phyloP scores from a whole-genome alignment of 2,888 invertebrate genomes.

The Agrochola lychnidis region DNA sequence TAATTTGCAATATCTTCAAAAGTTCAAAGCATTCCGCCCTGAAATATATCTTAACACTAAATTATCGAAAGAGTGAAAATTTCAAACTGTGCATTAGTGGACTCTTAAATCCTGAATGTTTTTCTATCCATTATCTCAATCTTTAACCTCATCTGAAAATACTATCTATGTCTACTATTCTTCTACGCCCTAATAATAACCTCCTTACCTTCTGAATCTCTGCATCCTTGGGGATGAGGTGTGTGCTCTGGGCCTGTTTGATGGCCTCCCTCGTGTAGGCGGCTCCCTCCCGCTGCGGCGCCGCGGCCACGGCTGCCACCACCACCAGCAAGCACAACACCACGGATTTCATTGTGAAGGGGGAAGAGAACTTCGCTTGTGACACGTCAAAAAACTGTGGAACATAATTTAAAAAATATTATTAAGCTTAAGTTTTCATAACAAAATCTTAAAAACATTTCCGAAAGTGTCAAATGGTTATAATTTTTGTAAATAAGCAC shows the following conservation, averaged over 20 bases:
- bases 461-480: background rate
- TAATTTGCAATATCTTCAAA: background rate
- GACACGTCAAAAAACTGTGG: constrained; percentile 50
- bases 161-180: background rate
- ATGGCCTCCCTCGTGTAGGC: constrained; percentile 96
- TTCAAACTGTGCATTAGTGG: background rate
- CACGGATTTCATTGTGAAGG: constrained; percentile 80
- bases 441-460: background rate
- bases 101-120: too few relatives aligned
- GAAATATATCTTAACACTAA: background rate
- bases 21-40: background rate
- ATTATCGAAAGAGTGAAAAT: background rate
- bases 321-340: constrained; percentile 85
- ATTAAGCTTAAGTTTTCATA: background rate
- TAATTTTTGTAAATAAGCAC: background rate
- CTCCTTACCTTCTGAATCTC: constrained; percentile 94
- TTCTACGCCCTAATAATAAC: background rate
- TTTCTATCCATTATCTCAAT: background rate
- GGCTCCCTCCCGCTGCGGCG: constrained; percentile 95
- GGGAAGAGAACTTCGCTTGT: constrained; percentile 58
- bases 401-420: background rate
- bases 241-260: constrained; percentile 96
- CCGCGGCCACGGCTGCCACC: constrained; percentile 89
- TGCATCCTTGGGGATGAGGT: constrained; percentile 96
- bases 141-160: background rate